phyloP scores from a whole-genome alignment of 2,113 vertebrate genomes.

The Sebastes schlegelii region DNA sequence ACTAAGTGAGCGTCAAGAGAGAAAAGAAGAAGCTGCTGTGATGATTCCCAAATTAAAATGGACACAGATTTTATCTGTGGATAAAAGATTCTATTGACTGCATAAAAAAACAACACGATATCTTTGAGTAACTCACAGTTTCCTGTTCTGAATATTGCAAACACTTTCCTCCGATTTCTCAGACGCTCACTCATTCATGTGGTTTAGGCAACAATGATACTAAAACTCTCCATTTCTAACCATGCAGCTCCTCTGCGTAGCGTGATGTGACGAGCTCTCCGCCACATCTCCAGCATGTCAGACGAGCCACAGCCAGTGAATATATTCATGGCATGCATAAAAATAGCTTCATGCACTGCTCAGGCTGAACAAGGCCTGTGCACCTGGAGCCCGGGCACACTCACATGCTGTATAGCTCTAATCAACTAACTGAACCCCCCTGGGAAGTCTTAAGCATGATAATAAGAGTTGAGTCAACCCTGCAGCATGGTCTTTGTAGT shows the following conservation, averaged over 20 bases:
- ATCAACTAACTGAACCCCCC: constrained; percentile 40
- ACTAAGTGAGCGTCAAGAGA: constrained; percentile 45
- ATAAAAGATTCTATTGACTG: constrained; percentile 3
- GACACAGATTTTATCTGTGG: not conserved
- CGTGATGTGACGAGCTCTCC: constrained; percentile 4
- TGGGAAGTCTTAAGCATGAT: constrained; percentile 29
- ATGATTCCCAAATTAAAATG: not conserved
- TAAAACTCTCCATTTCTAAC: constrained; percentile 59
- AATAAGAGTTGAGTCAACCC: not conserved
- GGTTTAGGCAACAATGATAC: constrained; percentile 31
- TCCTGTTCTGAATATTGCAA: not conserved
- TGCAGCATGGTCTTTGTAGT: constrained; percentile 45
- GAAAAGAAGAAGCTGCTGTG: constrained; percentile 1
- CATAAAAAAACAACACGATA: not conserved
- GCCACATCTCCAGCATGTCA: constrained; percentile 9
- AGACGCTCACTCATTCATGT: constrained; percentile 26
- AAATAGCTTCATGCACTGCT: constrained; percentile 17
- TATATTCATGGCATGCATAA: constrained; percentile 43
- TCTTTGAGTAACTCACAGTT: not conserved
- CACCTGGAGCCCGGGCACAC: not conserved
- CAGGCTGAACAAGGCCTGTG: constrained; percentile 25
- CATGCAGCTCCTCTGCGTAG: constrained; percentile 15
- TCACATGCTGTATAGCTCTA: constrained; percentile 10
- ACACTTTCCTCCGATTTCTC: constrained; percentile 27
- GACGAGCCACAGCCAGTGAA: constrained; percentile 1